Conservation (phyloP, 1,140 invertebrate species). For the Saccostrea echinata region DNA sequence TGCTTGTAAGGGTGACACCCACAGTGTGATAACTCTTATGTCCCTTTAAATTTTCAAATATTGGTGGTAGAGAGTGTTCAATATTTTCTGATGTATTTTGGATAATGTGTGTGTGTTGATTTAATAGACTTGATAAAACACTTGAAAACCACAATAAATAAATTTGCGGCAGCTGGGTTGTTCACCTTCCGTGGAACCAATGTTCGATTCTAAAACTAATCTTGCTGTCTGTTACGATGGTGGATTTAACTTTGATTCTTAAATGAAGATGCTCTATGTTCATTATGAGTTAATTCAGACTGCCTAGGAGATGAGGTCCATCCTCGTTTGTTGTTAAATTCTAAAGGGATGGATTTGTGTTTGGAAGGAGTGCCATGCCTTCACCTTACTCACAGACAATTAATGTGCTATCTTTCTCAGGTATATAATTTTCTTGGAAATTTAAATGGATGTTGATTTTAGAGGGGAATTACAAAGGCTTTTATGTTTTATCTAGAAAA, state of each 20-base stretch:
- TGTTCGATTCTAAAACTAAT: background rate
- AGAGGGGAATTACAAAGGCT: background rate
- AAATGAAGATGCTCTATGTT: background rate
- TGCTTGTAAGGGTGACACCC: background rate
- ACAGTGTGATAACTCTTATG: slow-evolving; percentile 3
- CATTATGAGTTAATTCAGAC: background rate
- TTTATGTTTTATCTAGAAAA: background rate
- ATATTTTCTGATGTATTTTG: slow-evolving; percentile 29
- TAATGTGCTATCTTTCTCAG: background rate
- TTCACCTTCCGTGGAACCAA: background rate
- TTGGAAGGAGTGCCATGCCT: slow-evolving; percentile 23
- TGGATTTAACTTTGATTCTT: background rate
- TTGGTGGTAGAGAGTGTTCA: background rate
- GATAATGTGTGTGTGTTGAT: slow-evolving; percentile 14
- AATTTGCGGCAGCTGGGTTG: background rate
- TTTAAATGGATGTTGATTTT: background rate
- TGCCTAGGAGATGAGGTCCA: background rate
- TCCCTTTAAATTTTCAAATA: slow-evolving; percentile 37
- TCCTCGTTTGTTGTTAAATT: background rate
- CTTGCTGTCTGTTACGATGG: background rate
- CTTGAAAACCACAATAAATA: background rate
- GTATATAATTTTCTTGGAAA: background rate
- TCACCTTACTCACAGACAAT: background rate
- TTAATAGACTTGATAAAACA: slow-evolving; percentile 33
- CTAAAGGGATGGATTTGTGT: slow-evolving; percentile 4